Conservation (phyloP, 2,113 vertebrate species). For the Pionites leucogaster region DNA sequence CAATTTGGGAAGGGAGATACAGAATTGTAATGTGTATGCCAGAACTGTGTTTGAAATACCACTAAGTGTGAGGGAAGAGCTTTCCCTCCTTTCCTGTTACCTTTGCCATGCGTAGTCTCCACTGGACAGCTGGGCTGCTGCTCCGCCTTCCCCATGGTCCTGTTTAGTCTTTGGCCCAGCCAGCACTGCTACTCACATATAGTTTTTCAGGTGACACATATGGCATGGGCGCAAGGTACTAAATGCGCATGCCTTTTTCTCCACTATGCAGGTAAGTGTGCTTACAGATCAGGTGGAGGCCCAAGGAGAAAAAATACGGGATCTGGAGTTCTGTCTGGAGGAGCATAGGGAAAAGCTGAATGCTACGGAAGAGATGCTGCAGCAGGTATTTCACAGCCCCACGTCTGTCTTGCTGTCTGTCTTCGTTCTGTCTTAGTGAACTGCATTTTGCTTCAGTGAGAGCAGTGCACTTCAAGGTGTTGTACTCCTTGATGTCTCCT, state of each 20-base stretch:
- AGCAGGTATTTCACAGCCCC: slow-evolving; percentile 82
- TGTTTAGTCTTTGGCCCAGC: not conserved
- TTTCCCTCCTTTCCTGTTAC: not conserved
- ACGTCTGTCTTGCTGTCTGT: not conserved
- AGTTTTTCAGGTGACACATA: not conserved
- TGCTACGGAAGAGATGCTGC: slow-evolving; percentile 94
- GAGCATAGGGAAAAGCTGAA: slow-evolving; percentile 96
- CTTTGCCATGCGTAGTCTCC: not conserved
- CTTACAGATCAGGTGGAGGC: slow-evolving; percentile 98
- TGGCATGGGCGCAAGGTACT: not conserved
- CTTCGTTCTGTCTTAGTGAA: not conserved
- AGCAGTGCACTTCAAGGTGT: not conserved
- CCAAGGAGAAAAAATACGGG: slow-evolving; percentile 97
- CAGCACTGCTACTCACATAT: not conserved
- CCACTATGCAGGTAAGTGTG: slow-evolving; percentile 87
- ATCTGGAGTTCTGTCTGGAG: slow-evolving; percentile 93
- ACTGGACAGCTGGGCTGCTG: not conserved
- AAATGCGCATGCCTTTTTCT: not conserved
- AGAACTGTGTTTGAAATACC: not conserved
- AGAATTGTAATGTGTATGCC: not conserved
- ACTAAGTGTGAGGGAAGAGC: not conserved
- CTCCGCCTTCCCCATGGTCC: not conserved
- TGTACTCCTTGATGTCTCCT: not conserved
- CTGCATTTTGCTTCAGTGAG: not conserved
- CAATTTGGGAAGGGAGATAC: not conserved